Conservation (phyloP, 2,113 vertebrate genomes). For the Panurus biarmicus region DNA sequence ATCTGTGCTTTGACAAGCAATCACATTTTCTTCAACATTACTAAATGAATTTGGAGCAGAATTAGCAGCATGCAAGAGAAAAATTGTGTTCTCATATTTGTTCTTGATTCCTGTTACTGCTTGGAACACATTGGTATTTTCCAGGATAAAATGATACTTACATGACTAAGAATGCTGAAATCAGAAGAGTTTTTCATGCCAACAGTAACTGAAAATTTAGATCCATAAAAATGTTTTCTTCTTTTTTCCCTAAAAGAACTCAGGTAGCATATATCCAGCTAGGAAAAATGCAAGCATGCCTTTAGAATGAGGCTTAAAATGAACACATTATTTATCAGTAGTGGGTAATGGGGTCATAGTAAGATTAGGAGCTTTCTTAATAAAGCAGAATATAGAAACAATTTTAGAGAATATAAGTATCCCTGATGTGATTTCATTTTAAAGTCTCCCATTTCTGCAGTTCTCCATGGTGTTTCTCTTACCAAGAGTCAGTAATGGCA, state of each 20-base stretch:
- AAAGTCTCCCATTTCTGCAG: background rate
- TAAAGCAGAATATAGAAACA: background rate
- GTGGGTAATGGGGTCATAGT: background rate
- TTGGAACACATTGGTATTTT: background rate
- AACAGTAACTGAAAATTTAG: background rate
- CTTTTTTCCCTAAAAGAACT: background rate
- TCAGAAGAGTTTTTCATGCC: background rate
- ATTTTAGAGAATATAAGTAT: background rate
- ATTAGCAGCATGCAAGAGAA: background rate
- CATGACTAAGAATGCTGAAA: background rate
- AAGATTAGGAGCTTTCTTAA: background rate
- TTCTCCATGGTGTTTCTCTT: background rate
- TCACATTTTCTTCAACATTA: background rate
- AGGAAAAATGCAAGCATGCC: background rate
- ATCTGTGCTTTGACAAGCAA: conserved; percentile 22
- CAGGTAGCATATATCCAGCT: background rate
- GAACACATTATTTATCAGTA: background rate
- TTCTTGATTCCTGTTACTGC: background rate
- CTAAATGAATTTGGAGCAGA: background rate
- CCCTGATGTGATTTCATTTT: background rate
- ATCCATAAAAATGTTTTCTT: background rate
- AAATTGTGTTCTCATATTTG: background rate
- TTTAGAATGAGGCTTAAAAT: background rate
- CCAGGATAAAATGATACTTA: background rate
- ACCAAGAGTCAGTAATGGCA: background rate